These are phyloP conservation scores for Gortyna flavago DNA, from an alignment of 2,888 invertebrate genomes.

Conservation along the genomic window DNA sequence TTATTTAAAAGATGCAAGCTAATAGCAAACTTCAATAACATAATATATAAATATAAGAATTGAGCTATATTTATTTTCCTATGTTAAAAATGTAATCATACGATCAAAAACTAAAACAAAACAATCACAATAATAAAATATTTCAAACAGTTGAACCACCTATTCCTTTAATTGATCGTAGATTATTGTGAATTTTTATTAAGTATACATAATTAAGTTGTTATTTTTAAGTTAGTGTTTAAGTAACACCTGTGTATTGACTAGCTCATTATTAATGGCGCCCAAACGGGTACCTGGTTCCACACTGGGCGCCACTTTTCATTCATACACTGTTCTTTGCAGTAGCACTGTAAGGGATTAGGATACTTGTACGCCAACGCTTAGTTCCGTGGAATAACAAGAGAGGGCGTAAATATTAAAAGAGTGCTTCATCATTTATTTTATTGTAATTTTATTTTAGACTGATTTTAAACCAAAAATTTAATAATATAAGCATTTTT, in stretches of 20 bases:
- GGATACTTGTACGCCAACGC: background rate
- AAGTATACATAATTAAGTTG: background rate
- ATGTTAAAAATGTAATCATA: background rate
- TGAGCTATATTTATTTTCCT: background rate
- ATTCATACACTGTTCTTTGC: background rate
- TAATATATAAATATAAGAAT: background rate
- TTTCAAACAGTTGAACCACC: background rate
- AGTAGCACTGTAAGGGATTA: background rate
- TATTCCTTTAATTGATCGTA: background rate
- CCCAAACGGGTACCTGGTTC: background rate
- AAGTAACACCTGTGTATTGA: background rate
- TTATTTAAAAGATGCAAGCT: background rate
- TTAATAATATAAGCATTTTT: background rate
- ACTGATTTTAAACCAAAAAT: constrained; percentile 10
- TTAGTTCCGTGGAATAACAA: background rate
- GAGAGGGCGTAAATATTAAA: constrained; percentile 26
- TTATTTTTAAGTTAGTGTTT: background rate
- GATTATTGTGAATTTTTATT: background rate
- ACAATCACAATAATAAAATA: background rate
- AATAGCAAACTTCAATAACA: background rate
- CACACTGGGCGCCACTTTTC: constrained; percentile 2
- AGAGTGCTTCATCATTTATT: background rate
- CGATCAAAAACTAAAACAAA: background rate
- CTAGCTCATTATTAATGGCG: background rate
- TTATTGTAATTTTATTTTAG: background rate